phyloP scores from a whole-genome alignment of 2,888 invertebrate species.

The Linyphia triangularis region DNA sequence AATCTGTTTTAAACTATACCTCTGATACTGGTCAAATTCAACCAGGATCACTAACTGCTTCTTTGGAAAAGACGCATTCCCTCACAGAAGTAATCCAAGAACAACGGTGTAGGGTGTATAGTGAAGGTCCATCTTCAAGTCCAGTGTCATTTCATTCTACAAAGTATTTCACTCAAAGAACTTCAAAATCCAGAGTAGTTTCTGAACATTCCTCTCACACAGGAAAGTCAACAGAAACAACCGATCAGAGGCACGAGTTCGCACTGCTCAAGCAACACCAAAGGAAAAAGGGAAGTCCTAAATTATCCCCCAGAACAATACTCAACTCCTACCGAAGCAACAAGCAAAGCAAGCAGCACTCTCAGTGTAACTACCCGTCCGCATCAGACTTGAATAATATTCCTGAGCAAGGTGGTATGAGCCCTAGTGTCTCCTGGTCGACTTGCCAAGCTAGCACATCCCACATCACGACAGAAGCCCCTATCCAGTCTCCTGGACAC shows the following conservation, averaged over 20 bases:
- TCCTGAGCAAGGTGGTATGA: conserved; percentile 27
- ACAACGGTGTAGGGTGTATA: conserved; percentile 66
- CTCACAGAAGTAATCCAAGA: conserved; percentile 66
- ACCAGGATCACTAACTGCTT: background rate
- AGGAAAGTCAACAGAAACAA: conserved; percentile 9
- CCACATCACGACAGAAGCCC: conserved; percentile 36
- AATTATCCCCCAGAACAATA: conserved; percentile 47
- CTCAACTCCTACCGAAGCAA: conserved; percentile 26
- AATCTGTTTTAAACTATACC: background rate
- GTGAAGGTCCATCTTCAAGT: conserved; percentile 59
- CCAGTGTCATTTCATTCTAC: conserved; percentile 55
- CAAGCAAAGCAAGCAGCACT: conserved; percentile 50
- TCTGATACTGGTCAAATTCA: conserved; percentile 24
- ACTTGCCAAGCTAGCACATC: conserved; percentile 17
- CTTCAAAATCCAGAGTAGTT: conserved; percentile 53
- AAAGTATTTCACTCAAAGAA: conserved; percentile 58
- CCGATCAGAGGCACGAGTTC: conserved; percentile 51
- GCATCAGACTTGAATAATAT: conserved; percentile 3
- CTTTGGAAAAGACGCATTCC: conserved; percentile 49
- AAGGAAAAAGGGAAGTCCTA: conserved; percentile 65
- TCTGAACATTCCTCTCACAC: conserved; percentile 34
- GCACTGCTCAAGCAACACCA: conserved; percentile 52
- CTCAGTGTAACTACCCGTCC: conserved; percentile 42
- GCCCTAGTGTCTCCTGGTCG: conserved; percentile 44
- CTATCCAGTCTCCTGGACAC: background rate